A percentile compares a stretch with the other conserved stretches of the same genome.
phyloP scores from a whole-genome alignment of 2,797 vertebrate genomes.

The Enteromius trimaculatus region DNA sequence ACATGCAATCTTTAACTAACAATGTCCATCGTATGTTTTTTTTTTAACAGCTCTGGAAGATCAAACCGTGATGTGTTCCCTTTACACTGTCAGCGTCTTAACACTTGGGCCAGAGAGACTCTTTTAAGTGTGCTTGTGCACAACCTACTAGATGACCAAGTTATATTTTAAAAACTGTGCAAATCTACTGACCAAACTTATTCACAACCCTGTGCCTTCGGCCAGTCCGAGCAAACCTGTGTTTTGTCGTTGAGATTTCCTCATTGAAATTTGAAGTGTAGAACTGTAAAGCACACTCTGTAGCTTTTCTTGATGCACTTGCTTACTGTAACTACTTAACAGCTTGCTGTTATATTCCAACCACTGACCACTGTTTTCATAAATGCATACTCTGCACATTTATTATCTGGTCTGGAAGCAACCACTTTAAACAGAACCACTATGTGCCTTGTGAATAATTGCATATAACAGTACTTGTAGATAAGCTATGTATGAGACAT shows the following conservation, averaged over 20 bases:
- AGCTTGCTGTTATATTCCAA: constrained; percentile 31
- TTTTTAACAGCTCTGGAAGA: constrained; percentile 91
- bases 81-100: constrained; percentile 58
- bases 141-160: constrained; percentile 39
- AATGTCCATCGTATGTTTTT: neutral
- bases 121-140: constrained; percentile 19
- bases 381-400: neutral
- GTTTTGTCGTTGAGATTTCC: constrained; percentile 5
- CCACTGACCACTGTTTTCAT: neutral
- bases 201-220: constrained; percentile 37
- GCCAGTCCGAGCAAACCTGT: constrained; percentile 29
- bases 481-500: constrained; percentile 42
- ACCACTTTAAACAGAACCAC: constrained; percentile 50
- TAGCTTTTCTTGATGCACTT: constrained; percentile 40
- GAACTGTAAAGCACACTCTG: neutral
- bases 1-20: neutral
- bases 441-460: constrained; percentile 55
- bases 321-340: constrained; percentile 21
- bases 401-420: constrained; percentile 23
- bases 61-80: constrained; percentile 85
- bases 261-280: neutral
- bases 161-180: constrained; percentile 64
- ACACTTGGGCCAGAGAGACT: constrained; percentile 60
- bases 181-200: constrained; percentile 73
- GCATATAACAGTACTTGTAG: constrained; percentile 51